phyloP scores from a whole-genome alignment of 2,113 vertebrate genomes.

The Perca flavescens region DNA sequence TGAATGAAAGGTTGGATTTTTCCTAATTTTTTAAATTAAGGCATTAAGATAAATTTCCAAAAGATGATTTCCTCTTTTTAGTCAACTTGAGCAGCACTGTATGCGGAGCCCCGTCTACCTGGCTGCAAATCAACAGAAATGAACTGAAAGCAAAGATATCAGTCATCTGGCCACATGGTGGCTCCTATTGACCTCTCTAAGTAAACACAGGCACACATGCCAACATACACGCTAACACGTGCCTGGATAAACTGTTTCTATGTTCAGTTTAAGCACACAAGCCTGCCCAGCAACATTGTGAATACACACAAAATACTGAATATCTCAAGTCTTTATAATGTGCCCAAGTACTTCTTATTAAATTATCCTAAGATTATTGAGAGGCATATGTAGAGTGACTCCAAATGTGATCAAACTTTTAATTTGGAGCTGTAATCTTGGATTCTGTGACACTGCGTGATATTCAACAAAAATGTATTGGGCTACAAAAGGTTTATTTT shows the following conservation, averaged over 20 bases:
- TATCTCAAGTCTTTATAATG: background rate
- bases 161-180: conserved; percentile 49
- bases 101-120: conserved; percentile 54
- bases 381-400: background rate
- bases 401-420: background rate
- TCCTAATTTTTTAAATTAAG: no score
- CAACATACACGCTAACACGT: conserved; percentile 49
- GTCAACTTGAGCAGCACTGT: no score
- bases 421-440: background rate
- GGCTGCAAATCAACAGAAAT: conserved; percentile 65
- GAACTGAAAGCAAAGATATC: conserved; percentile 47
- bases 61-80: no score
- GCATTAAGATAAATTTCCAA: no score
- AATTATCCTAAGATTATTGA: background rate
- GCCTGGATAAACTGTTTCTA: conserved; percentile 28
- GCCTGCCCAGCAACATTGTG: conserved; percentile 33
- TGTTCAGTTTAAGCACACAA: conserved; percentile 10
- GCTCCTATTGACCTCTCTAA: conserved; percentile 50
- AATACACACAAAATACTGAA: background rate
- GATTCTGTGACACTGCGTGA: background rate
- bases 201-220: conserved; percentile 67
- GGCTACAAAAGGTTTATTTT: conserved; percentile 38
- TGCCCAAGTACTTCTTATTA: background rate
- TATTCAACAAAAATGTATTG: background rate
- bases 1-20: no score